These are phyloP conservation scores for Nibea coibor DNA, from an alignment of 2,113 vertebrate species.

Conservation along the genomic window DNA sequence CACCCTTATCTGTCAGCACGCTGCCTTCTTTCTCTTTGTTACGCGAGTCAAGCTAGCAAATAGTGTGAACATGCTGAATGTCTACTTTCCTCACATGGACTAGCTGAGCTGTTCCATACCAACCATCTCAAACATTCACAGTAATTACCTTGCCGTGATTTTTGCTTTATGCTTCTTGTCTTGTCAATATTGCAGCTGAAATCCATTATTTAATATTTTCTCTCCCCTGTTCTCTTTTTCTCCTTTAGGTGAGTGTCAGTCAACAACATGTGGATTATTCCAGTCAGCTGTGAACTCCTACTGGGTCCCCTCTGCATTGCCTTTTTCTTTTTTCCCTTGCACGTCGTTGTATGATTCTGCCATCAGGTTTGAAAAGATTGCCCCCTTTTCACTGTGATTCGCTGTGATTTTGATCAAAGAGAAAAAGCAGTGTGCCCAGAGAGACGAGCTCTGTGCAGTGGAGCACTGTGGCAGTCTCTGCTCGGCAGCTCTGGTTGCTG, in stretches of 20 bases:
- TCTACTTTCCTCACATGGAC: slow-evolving; percentile 26
- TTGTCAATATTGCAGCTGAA: slow-evolving; percentile 67
- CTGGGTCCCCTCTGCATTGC: slow-evolving; percentile 52
- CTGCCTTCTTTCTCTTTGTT: neutral
- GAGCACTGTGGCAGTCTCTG: slow-evolving; percentile 22
- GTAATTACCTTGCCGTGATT: slow-evolving; percentile 63
- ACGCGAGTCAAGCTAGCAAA: slow-evolving; percentile 7
- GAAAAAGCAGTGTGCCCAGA: slow-evolving; percentile 4
- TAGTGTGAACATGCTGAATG: slow-evolving; percentile 15
- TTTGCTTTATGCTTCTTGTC: slow-evolving; percentile 61
- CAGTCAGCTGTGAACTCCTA: slow-evolving; percentile 55
- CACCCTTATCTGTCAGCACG: slow-evolving; percentile 35
- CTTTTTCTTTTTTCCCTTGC: slow-evolving; percentile 20
- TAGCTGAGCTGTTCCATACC: slow-evolving; percentile 21
- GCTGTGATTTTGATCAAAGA: slow-evolving; percentile 68
- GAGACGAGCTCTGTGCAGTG: slow-evolving; percentile 28
- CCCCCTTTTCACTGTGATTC: slow-evolving; percentile 40
- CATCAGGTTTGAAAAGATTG: slow-evolving; percentile 75
- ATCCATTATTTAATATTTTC: slow-evolving; percentile 62
- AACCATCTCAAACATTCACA: slow-evolving; percentile 57
- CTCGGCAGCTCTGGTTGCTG: slow-evolving; percentile 20
- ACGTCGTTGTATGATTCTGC: slow-evolving; percentile 57
- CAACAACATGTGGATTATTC: slow-evolving; percentile 67
- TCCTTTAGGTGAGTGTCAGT: slow-evolving; percentile 79
- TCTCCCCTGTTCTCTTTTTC: slow-evolving; percentile 23